phyloP scores from a whole-genome alignment of 2,888 invertebrate genomes.

The Platynereis dumerilii region DNA sequence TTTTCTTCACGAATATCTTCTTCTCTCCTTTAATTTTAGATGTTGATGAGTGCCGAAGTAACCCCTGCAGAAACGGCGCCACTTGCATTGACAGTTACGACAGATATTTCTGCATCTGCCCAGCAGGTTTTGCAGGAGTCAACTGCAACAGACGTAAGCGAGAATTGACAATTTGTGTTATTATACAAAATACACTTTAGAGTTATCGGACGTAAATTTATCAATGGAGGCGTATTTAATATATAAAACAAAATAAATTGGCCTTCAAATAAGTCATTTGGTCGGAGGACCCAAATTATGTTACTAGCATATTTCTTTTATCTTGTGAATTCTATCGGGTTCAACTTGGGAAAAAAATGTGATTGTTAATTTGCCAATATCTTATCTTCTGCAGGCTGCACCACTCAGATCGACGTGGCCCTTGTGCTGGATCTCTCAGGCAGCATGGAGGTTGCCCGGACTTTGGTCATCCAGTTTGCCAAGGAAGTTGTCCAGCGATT shows the following conservation, averaged over 20 bases:
- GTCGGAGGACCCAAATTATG: not conserved
- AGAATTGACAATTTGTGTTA: not conserved
- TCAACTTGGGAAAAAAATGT: too few species aligned
- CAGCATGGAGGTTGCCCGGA: constrained; percentile 19
- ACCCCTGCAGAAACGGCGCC: constrained; percentile 53
- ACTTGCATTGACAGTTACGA: constrained; percentile 44
- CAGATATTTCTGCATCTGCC: constrained; percentile 49
- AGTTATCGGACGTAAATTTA: too few species aligned
- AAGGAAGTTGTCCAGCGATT: constrained; percentile 21
- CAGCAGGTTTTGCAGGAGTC: constrained; percentile 49
- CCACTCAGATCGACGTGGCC: constrained; percentile 26
- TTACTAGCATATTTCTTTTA: not conserved
- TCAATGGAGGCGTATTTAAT: too few species aligned
- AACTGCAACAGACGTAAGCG: constrained; percentile 40
- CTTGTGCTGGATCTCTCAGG: constrained; percentile 33
- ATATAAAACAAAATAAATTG: too few species aligned
- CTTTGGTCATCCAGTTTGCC: constrained; percentile 24
- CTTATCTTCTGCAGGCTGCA: constrained; percentile 27
- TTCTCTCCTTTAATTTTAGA: constrained; percentile 34
- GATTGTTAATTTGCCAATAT: too few species aligned
- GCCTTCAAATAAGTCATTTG: too few species aligned
- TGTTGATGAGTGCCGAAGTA: constrained; percentile 44
- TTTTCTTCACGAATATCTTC: too few species aligned
- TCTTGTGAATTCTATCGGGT: too few species aligned
- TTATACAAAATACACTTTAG: too few species aligned